phyloP scores from a whole-genome alignment of 2,797 vertebrate genomes.

The Phaenicophaeus curvirostris region DNA sequence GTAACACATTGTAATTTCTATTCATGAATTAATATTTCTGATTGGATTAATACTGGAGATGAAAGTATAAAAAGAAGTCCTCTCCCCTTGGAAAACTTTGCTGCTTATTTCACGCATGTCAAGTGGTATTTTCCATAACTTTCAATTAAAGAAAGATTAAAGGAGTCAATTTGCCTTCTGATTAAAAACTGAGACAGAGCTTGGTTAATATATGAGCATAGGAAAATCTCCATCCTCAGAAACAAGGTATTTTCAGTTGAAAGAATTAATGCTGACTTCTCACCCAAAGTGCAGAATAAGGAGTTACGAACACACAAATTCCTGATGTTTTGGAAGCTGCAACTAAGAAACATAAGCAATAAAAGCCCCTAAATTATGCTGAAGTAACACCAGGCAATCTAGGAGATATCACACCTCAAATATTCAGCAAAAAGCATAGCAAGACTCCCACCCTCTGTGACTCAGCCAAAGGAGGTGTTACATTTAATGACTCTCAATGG shows the following conservation, averaged over 20 bases:
- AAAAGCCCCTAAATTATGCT: not conserved
- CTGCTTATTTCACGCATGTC: not conserved
- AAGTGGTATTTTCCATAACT: not conserved
- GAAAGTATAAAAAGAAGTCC: not conserved
- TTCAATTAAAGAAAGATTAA: conserved; percentile 44
- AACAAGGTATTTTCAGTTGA: not conserved
- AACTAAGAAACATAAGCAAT: not conserved
- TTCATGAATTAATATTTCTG: not conserved
- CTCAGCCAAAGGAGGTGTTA: not conserved
- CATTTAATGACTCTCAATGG: not conserved
- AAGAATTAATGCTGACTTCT: not conserved
- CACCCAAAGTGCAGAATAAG: not conserved
- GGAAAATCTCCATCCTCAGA: not conserved
- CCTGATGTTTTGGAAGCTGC: not conserved
- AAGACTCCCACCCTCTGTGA: not conserved
- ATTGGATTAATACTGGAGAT: not conserved
- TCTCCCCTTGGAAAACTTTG: not conserved
- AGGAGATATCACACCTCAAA: not conserved
- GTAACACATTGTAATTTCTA: not conserved
- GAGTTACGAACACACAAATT: not conserved
- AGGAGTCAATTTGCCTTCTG: not conserved
- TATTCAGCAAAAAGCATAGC: not conserved
- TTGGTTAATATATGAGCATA: not conserved
- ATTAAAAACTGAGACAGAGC: not conserved
- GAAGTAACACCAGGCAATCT: not conserved